Conservation (phyloP, 2,797 vertebrate genomes). For the Denticeps clupeoides region DNA sequence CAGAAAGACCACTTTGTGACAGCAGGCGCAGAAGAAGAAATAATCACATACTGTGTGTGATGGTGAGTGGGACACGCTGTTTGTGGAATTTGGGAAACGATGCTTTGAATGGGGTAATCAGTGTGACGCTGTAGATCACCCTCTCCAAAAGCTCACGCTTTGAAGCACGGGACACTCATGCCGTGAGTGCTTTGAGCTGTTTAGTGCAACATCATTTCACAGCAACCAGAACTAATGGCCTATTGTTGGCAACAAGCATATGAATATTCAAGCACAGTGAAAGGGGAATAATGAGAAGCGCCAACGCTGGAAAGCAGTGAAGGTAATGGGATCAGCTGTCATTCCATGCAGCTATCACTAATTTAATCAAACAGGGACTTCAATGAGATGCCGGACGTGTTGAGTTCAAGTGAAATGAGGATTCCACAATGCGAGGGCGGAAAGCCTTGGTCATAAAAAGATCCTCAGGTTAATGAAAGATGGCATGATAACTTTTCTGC, state of each 20-base stretch:
- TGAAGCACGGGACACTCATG: constrained; percentile 18
- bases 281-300: constrained; percentile 20
- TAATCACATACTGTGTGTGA: constrained; percentile 24
- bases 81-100: constrained; percentile 35
- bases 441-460: background rate
- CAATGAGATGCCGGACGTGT: constrained; percentile 31
- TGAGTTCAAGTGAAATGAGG: constrained; percentile 38
- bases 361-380: constrained; percentile 26
- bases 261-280: constrained; percentile 37
- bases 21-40: constrained; percentile 11
- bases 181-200: constrained; percentile 19
- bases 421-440: constrained; percentile 11
- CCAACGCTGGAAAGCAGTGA: constrained; percentile 8
- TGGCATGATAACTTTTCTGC: too few relatives aligned
- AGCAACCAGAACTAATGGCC: constrained; percentile 33
- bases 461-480: background rate
- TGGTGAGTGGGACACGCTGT: constrained; percentile 22
- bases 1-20: constrained; percentile 6
- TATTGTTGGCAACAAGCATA: constrained; percentile 29
- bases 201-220: constrained; percentile 25
- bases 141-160: constrained; percentile 19
- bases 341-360: constrained; percentile 20
- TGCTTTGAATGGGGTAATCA: constrained; percentile 37
- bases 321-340: constrained; percentile 22
- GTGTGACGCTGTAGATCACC: constrained; percentile 27